Conservation (phyloP, 2,888 invertebrate genomes). For the Choristoneura rosaceana region DNA sequence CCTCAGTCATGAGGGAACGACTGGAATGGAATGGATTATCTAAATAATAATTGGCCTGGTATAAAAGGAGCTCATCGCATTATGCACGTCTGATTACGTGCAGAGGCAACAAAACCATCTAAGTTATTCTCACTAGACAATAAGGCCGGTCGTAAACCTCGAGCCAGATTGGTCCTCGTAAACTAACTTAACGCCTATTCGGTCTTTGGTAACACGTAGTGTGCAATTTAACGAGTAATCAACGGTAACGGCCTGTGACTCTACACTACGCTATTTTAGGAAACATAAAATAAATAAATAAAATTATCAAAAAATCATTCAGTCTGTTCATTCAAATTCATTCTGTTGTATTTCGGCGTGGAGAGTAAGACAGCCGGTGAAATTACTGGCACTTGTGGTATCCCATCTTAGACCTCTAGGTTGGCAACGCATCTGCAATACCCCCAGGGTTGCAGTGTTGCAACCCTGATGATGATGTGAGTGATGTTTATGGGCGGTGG, state of each 20-base stretch:
- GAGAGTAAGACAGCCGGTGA: too few species aligned
- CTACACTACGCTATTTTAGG: too few species aligned
- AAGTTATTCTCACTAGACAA: slow-evolving; percentile 4
- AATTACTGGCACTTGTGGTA: too few species aligned
- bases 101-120: slow-evolving; percentile 9
- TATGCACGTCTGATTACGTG: slow-evolving; percentile 2
- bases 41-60: background rate
- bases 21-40: too few species aligned
- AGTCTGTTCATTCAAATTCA: too few species aligned
- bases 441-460: too few species aligned
- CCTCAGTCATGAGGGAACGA: too few species aligned
- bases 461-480: too few species aligned
- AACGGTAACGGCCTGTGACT: background rate
- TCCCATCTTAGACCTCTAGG: too few species aligned
- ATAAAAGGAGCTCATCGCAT: background rate
- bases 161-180: slow-evolving; percentile 15
- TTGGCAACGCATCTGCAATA: too few species aligned
- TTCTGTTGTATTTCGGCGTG: too few species aligned
- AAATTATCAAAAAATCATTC: background rate
- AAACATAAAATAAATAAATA: background rate
- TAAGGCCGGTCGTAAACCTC: slow-evolving; percentile 2
- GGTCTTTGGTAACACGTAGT: slow-evolving; percentile 15
- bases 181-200: slow-evolving; percentile 14
- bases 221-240: slow-evolving; percentile 11
- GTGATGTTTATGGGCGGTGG: too few species aligned